These are phyloP conservation scores for Lerema accius DNA, from an alignment of 1,140 invertebrate genomes.

Conservation along the genomic window DNA sequence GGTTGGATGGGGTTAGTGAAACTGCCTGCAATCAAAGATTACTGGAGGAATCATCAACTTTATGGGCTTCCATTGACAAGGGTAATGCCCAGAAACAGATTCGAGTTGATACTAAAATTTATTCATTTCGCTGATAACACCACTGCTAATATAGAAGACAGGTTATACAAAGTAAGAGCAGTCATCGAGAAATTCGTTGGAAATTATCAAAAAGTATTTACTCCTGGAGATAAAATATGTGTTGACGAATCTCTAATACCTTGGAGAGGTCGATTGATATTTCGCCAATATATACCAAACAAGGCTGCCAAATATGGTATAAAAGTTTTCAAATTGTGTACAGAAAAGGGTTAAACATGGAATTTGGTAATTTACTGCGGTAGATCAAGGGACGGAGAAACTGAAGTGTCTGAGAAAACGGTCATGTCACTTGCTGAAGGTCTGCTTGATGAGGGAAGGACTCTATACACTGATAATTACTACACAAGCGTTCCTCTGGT, in stretches of 20 bases:
- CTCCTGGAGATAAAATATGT: neutral
- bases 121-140: neutral
- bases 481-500: neutral
- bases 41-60: too few relatives aligned
- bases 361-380: too few relatives aligned
- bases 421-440: slow-evolving; percentile 24
- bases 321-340: too few relatives aligned
- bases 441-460: slow-evolving; percentile 6
- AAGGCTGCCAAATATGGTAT: too few relatives aligned
- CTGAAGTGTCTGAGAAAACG: too few relatives aligned
- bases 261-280: neutral
- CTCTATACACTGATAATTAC: neutral
- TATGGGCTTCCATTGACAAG: too few relatives aligned
- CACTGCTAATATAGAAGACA: neutral
- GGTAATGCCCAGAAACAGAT: neutral
- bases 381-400: too few relatives aligned
- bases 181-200: neutral
- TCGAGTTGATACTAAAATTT: neutral
- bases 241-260: neutral
- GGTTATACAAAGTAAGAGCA: neutral
- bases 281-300: neutral
- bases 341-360: too few relatives aligned
- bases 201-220: neutral
- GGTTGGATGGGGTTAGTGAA: too few relatives aligned
- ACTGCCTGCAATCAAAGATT: too few relatives aligned